These are phyloP conservation scores for Brachionus paranguensis DNA, from an alignment of 1,140 invertebrate species.

Conservation along the genomic window DNA sequence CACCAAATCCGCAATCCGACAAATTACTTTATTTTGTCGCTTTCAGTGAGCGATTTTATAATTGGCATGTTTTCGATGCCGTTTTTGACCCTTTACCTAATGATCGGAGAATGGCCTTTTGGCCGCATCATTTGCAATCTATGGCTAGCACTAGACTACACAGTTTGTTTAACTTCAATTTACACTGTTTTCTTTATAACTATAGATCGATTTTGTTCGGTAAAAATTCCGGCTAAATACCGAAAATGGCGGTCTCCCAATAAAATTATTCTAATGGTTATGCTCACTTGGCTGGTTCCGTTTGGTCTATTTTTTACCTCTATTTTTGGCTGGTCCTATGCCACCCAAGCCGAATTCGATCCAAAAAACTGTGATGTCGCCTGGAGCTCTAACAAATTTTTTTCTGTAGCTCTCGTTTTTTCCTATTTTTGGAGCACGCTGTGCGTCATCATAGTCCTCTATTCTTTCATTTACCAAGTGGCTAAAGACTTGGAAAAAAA, in stretches of 20 bases:
- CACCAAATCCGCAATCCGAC: conserved; percentile 92
- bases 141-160: conserved; percentile 98
- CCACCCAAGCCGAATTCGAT: conserved; percentile 77
- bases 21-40: conserved; percentile 97
- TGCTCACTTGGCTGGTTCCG: conserved; percentile 85
- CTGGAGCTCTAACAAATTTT: conserved; percentile 89
- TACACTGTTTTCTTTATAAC: conserved; percentile 98
- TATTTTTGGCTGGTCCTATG: conserved; percentile 97
- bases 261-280: conserved; percentile 79
- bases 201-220: conserved; percentile 95
- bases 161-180: conserved; percentile 94
- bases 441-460: conserved; percentile 73
- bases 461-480: conserved; percentile 38
- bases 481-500: conserved; percentile 32
- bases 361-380: conserved; percentile 91
- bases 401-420: conserved; percentile 87
- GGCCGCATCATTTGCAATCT: conserved; percentile 91
- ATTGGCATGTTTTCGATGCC: conserved; percentile 84
- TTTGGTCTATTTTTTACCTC: conserved; percentile 92
- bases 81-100: conserved; percentile 88
- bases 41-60: conserved; percentile 93
- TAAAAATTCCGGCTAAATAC: conserved; percentile 96
- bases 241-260: conserved; percentile 91
- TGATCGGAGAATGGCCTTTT: conserved; percentile 86
- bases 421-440: conserved; percentile 92